A percentile compares a stretch with the other conserved stretches of the same genome.
These are phyloP conservation scores for Parus major DNA, from an alignment of 2,113 vertebrate species.

Conservation along the genomic window DNA sequence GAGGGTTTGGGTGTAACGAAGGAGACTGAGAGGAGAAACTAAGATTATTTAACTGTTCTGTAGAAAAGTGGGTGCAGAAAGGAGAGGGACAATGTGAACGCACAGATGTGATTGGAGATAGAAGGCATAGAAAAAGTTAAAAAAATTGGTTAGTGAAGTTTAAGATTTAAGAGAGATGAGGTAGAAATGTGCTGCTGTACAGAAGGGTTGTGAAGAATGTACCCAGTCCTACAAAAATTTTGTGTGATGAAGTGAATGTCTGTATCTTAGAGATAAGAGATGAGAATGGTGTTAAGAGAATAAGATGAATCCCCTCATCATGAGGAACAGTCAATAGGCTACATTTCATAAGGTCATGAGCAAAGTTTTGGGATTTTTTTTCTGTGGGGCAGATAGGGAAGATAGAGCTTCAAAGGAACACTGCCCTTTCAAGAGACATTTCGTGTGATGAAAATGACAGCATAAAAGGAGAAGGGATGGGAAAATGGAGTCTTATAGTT, in stretches of 20 bases:
- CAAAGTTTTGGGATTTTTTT: neutral
- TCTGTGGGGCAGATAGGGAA: neutral
- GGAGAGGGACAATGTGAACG: neutral
- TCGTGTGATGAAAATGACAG: neutral
- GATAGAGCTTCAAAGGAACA: neutral
- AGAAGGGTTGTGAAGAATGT: neutral
- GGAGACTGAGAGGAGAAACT: neutral
- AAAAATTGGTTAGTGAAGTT: neutral
- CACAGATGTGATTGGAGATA: neutral
- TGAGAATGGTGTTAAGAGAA: neutral
- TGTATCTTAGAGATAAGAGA: neutral
- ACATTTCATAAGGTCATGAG: neutral
- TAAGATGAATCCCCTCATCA: neutral
- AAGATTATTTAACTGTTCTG: neutral
- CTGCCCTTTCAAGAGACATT: neutral
- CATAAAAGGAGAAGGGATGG: neutral
- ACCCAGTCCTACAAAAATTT: neutral
- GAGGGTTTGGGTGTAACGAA: neutral
- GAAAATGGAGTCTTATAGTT: neutral
- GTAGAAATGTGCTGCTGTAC: neutral
- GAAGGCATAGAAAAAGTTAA: neutral
- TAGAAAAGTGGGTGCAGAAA: neutral
- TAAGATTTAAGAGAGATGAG: neutral
- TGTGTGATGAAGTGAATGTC: neutral
- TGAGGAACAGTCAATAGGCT: neutral